Conservation (phyloP, 2,888 invertebrate species). For the Oxytorus armatus region DNA sequence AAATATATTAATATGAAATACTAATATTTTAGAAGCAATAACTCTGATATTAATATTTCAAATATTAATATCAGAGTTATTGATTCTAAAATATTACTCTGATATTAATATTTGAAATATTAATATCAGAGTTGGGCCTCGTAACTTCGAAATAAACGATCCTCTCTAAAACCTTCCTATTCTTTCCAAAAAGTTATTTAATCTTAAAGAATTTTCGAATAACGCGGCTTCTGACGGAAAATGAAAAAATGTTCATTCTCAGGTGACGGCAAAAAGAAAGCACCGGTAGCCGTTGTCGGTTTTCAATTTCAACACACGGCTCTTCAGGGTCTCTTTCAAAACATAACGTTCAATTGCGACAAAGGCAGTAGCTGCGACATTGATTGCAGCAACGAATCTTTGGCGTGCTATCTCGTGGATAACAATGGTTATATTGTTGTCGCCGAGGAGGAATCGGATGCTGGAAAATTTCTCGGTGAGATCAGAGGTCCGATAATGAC, state of each 20-base stretch:
- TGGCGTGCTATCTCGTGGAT: slow-evolving; percentile 94
- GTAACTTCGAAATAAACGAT: too few relatives aligned
- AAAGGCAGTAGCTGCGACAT: slow-evolving; percentile 79
- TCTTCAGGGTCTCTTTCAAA: slow-evolving; percentile 91
- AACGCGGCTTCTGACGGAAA: not conserved
- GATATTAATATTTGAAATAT: too few relatives aligned
- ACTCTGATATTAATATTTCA: too few relatives aligned
- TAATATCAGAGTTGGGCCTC: too few relatives aligned
- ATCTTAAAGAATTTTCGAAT: too few relatives aligned
- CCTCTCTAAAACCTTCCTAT: too few relatives aligned
- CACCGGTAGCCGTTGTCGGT: slow-evolving; percentile 87
- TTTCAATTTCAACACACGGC: slow-evolving; percentile 93
- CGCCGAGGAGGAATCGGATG: slow-evolving; percentile 88
- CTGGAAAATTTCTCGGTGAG: slow-evolving; percentile 95
- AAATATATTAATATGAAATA: too few relatives aligned
- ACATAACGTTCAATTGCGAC: slow-evolving; percentile 89
- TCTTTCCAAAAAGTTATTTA: too few relatives aligned
- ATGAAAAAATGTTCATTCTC: not conserved
- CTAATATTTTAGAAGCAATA: too few relatives aligned
- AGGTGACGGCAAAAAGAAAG: slow-evolving; percentile 80
- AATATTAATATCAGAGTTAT: too few relatives aligned
- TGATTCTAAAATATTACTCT: too few relatives aligned
- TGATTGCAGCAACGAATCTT: slow-evolving; percentile 88
- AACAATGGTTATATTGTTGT: slow-evolving; percentile 94
- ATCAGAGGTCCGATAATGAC: slow-evolving; percentile 92